Base-by-base conservation (phyloP, 2,797 vertebrate species). In the Coccyzus lansbergi region DNA sequence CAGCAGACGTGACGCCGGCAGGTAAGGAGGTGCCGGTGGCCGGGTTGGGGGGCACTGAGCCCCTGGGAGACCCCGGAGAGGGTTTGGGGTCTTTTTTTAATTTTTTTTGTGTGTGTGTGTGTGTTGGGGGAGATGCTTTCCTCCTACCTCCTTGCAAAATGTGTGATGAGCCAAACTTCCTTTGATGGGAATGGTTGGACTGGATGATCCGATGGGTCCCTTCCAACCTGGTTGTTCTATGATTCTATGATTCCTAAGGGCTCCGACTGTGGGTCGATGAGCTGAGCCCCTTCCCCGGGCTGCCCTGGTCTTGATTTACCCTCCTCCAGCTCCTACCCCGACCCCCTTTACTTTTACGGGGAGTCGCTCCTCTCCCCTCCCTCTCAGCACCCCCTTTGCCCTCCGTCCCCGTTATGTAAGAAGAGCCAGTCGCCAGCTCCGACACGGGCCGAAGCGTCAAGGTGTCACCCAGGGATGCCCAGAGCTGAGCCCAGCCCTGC, bases 11-110 rank as follows among this genome's bases (percentile, higher is more conserved):
- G 92, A 78, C 9, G 67, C 84, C 53, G 90, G 90, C 88, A 79
- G 94, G 94, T 95, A 91, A 96, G 68, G 83, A 64, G 72, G 21
- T 88, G 86, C 86, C 86, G 63, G 74, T 82, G 82, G 69, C 48
- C 24, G 15, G 29, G 52, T 25, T 68, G 20, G 33, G 33, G 34
- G 40, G 20, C 46, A 67, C 40, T 51, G 26, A 84, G 53, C 70
- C 59, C 7, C 56, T 21, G 24, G 69, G 19, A 68, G n/a, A n/a
- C n/a, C 53, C 48, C 44, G 34, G 31, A 24, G 19, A 44, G 40
- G 79, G 6, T 44, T 7, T 17, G 40, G 40, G 79, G 5, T 44
- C 6, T 17, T 33, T 29, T 42, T 17, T 17, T 19, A 17, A 46
- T 20, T 67, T 28, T 25, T 15, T 22, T 33, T 16, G 59, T 72